These are phyloP conservation scores for Lasioglossum baleicum DNA, from an alignment of 1,140 invertebrate species.

Conservation along the genomic window DNA sequence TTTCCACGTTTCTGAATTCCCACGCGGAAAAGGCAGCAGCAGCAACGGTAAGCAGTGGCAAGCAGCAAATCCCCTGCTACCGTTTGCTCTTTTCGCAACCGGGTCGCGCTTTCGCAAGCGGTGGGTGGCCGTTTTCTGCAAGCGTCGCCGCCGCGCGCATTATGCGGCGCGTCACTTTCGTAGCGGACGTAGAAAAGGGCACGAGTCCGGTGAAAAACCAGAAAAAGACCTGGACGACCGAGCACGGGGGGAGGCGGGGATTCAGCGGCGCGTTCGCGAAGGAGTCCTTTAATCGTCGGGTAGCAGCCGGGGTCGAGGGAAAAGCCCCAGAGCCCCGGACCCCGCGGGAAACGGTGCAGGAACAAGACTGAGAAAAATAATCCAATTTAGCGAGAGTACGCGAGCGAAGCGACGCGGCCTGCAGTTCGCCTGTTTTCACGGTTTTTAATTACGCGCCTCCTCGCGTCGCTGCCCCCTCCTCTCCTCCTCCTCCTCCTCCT, in stretches of 20 bases:
- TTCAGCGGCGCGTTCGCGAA: constrained; percentile 28
- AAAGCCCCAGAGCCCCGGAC: background rate
- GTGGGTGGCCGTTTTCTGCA: background rate
- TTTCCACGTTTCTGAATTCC: constrained; percentile 18
- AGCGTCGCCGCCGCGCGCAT: background rate
- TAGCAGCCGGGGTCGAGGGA: constrained; percentile 14
- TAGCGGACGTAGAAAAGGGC: constrained; percentile 1
- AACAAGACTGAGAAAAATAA: constrained; percentile 71
- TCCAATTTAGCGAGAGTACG: constrained; percentile 71
- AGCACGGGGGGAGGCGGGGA: constrained; percentile 34
- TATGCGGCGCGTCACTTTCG: constrained; percentile 25
- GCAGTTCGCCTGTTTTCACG: constrained; percentile 71
- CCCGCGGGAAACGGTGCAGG: constrained; percentile 21
- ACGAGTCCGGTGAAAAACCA: background rate
- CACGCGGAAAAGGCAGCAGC: background rate
- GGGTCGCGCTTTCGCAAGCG: no score
- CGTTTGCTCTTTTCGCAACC: no score
- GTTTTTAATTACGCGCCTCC: constrained; percentile 74
- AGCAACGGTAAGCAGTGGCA: background rate
- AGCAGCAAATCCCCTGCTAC: no score
- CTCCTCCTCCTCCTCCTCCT: constrained; percentile 13
- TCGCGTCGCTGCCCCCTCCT: background rate
- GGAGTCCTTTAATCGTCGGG: constrained; percentile 44
- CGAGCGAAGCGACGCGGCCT: constrained; percentile 43
- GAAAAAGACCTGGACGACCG: no score